These are phyloP conservation scores for Trypoxylus dichotomus DNA, from an alignment of 1,140 invertebrate genomes.

Conservation along the genomic window DNA sequence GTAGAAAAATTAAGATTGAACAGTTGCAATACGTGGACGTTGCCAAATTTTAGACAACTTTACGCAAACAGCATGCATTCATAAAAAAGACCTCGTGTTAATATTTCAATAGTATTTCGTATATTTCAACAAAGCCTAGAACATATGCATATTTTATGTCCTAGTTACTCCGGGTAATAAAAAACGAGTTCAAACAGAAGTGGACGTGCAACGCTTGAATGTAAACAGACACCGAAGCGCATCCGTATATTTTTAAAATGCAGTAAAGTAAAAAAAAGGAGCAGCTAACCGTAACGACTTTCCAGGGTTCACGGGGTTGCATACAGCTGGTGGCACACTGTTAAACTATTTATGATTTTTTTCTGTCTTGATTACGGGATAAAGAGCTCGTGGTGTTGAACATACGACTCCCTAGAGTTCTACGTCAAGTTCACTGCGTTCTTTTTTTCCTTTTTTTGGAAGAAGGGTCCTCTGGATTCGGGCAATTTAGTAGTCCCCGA, in stretches of 20 bases:
- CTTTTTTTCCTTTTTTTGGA: background rate
- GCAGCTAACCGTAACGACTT: conserved; percentile 1
- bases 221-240: background rate
- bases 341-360: conserved; percentile 4
- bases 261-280: background rate
- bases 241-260: background rate
- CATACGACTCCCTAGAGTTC: background rate
- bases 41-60: no score
- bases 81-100: background rate
- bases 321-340: conserved; percentile 1
- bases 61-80: no score
- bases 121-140: background rate
- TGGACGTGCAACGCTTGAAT: background rate
- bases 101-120: background rate
- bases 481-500: background rate
- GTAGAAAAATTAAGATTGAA: no score
- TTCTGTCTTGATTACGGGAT: background rate
- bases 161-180: background rate
- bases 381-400: background rate
- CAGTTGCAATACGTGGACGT: no score
- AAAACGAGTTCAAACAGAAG: background rate
- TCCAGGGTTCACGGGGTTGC: background rate
- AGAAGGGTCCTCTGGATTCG: background rate
- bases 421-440: background rate
- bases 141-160: background rate